phyloP scores from a whole-genome alignment of 2,888 invertebrate species.

The Protonemura montana region DNA sequence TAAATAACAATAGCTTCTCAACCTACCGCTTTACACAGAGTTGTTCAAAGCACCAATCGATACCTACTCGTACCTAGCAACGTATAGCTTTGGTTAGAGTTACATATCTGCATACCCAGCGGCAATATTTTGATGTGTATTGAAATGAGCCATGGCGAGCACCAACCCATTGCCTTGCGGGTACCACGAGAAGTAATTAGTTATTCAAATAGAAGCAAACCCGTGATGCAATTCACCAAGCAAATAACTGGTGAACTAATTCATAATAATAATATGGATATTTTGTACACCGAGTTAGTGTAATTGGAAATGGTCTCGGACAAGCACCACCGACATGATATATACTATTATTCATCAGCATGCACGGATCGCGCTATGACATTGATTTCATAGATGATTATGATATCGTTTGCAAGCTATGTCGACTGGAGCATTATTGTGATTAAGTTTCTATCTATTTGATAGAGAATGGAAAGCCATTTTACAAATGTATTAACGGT shows the following conservation, averaged over 20 bases:
- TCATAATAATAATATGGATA: background rate
- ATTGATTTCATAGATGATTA: no score
- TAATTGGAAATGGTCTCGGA: background rate
- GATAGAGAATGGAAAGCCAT: no score
- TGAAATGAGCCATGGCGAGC: background rate
- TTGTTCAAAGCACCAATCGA: background rate
- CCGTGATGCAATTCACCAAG: background rate
- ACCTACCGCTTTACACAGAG: no score
- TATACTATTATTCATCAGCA: no score
- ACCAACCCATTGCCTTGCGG: background rate
- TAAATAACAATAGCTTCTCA: no score
- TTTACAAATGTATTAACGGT: no score
- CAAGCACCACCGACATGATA: background rate
- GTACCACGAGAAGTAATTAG: background rate
- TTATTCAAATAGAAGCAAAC: slow-evolving; percentile 24
- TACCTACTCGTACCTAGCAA: background rate
- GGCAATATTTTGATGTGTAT: background rate
- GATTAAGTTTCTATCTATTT: no score
- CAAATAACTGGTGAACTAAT: slow-evolving; percentile 12
- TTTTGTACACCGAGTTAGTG: background rate
- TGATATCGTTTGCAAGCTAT: no score
- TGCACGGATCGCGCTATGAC: no score
- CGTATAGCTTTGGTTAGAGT: slow-evolving; percentile 48
- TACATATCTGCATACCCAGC: slow-evolving; percentile 44
- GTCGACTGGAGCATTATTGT: no score